phyloP scores from a whole-genome alignment of 2,113 vertebrate genomes.

The Clarias macrocephalus region DNA sequence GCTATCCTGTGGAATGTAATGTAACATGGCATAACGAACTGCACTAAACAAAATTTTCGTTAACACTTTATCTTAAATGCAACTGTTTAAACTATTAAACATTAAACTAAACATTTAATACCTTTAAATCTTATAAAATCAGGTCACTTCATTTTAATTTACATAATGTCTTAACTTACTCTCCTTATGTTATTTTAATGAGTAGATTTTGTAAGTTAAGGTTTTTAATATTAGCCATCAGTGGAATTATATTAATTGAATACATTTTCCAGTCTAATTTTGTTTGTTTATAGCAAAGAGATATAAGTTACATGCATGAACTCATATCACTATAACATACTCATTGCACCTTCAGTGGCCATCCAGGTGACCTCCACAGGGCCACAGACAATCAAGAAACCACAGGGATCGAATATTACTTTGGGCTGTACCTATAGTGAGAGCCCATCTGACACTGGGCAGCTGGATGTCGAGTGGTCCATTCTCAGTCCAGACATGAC shows the following conservation, averaged over 20 bases:
- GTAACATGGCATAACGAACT: neutral
- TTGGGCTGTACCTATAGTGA: constrained; percentile 81
- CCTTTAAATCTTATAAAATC: neutral
- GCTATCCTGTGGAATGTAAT: neutral
- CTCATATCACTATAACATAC: neutral
- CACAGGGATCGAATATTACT: constrained; percentile 71
- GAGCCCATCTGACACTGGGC: constrained; percentile 73
- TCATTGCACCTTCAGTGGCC: constrained; percentile 51
- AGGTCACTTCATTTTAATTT: neutral
- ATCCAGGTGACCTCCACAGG: constrained; percentile 70
- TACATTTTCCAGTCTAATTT: neutral
- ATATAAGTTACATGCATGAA: neutral
- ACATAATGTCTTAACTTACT: neutral
- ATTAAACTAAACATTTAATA: neutral
- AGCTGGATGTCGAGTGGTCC: constrained; percentile 85
- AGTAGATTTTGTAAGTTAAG: neutral
- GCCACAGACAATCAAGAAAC: constrained; percentile 76
- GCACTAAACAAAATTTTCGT: neutral
- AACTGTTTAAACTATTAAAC: neutral
- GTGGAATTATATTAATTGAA: neutral
- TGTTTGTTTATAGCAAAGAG: neutral
- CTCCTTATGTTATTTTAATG: neutral
- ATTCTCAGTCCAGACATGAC: constrained; percentile 79
- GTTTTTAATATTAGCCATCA: neutral
- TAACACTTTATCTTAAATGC: neutral